Evolutionary conservation across 2,113 vertebrate species (phyloP).

Genomic region (Thalassoma bifasciatum): DNA sequence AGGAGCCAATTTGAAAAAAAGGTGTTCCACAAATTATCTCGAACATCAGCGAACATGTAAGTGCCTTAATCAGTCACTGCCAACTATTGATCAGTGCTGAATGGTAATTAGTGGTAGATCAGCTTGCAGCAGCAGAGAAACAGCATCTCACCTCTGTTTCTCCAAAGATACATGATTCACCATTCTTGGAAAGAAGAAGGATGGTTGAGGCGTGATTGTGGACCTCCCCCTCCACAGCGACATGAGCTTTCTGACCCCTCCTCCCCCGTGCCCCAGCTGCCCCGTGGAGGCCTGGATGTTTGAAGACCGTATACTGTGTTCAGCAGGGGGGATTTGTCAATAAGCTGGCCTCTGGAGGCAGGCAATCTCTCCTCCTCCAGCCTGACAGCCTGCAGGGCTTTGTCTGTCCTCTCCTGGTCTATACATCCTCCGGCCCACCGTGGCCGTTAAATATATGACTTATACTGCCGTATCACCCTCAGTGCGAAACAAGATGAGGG

Average conservation of each 20-base stretch:
- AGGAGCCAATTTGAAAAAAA: not conserved
- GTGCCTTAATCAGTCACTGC: constrained; percentile 22
- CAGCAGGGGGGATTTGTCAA: constrained; percentile 52
- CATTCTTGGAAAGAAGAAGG: constrained; percentile 12
- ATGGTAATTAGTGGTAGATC: constrained; percentile 9
- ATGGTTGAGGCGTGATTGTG: constrained; percentile 5
- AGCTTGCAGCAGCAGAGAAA: constrained; percentile 2
- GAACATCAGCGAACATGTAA: not conserved
- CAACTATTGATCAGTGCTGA: constrained; percentile 7
- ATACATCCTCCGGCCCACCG: constrained; percentile 12
- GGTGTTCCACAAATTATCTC: not conserved
- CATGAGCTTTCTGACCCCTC: not conserved
- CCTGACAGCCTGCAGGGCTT: constrained; percentile 27
- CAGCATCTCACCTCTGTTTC: constrained; percentile 15
- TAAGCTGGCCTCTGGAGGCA: constrained; percentile 56
- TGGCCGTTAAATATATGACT: constrained; percentile 11
- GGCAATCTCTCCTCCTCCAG: constrained; percentile 56
- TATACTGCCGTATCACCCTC: constrained; percentile 16
- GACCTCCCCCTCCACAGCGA: constrained; percentile 6
- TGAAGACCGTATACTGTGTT: constrained; percentile 49
- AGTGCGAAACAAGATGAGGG: not conserved
- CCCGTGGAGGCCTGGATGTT: constrained; percentile 47
- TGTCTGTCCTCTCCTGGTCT: constrained; percentile 19
- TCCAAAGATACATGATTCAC: constrained; percentile 10
- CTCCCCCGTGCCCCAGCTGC: constrained; percentile 14